A percentile compares a stretch with the other conserved stretches of the same genome.
Conservation (phyloP, 1,140 invertebrate genomes). For the Brachionus paranguensis region DNA sequence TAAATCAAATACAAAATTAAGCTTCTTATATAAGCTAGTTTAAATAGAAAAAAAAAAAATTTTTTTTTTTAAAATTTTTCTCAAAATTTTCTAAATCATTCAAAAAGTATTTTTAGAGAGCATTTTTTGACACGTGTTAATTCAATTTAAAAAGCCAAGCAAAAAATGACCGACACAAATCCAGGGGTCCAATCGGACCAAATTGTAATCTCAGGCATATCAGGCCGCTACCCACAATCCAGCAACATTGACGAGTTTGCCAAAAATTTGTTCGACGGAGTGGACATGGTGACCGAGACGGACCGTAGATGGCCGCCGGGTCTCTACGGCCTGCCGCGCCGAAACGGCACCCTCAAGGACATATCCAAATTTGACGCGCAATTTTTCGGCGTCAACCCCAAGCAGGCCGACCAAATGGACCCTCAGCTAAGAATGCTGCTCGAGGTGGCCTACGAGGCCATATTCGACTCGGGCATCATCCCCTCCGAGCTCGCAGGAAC, state of each 20-base stretch:
- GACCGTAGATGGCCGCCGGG: conserved; percentile 70
- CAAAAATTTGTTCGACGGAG: conserved; percentile 71
- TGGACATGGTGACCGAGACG: conserved; percentile 81
- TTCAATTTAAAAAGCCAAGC: not conserved
- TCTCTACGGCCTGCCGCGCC: conserved; percentile 71
- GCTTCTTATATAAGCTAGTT: not conserved
- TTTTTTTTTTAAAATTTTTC: not conserved
- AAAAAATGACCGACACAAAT: not conserved
- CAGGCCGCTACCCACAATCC: not conserved
- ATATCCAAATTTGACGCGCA: conserved; percentile 77
- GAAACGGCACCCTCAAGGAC: conserved; percentile 83
- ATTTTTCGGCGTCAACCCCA: conserved; percentile 86
- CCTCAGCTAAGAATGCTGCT: conserved; percentile 83
- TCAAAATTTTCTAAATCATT: not conserved
- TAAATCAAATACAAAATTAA: not conserved
- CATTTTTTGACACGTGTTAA: not conserved
- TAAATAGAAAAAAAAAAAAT: no score
- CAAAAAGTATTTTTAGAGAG: not conserved
- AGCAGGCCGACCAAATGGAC: conserved; percentile 90
- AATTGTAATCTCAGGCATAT: not conserved
- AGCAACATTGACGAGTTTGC: conserved; percentile 79
- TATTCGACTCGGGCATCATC: conserved; percentile 85
- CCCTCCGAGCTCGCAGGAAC: conserved; percentile 71
- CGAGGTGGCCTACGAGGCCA: conserved; percentile 86
- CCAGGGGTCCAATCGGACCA: not conserved